Conservation (phyloP, 2,888 invertebrate genomes). For the Drosophila gaucha region DNA sequence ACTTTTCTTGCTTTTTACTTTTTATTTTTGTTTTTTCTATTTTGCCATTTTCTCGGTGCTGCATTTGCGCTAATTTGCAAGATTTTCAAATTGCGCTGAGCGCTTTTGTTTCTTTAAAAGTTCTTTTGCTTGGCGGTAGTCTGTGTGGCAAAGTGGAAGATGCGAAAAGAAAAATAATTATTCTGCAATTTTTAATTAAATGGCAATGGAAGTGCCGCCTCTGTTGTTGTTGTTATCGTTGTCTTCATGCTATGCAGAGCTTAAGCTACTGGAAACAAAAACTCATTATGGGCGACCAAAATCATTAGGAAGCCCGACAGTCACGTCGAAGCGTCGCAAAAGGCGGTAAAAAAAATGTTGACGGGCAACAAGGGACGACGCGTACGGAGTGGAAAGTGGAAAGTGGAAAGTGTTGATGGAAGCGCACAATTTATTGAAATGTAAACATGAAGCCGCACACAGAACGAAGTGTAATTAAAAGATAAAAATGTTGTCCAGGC, state of each 20-base stretch:
- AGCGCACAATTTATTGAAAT: constrained; percentile 72
- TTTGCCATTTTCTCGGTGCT: constrained; percentile 28
- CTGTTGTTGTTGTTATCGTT: constrained; percentile 33
- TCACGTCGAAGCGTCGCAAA: constrained; percentile 22
- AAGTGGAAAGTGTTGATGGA: constrained; percentile 58
- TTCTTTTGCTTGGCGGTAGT: constrained; percentile 30
- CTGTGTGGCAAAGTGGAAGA: constrained; percentile 33
- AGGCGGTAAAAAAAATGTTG: constrained; percentile 26
- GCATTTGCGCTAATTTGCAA: constrained; percentile 73
- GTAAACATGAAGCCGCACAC: constrained; percentile 66
- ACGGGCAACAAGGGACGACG: constrained; percentile 37
- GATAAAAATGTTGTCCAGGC: constrained; percentile 56
- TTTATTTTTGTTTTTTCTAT: not conserved
- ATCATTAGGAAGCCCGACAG: constrained; percentile 53
- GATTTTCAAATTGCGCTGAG: constrained; percentile 69
- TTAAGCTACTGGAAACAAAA: constrained; percentile 78
- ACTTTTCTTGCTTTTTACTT: not conserved
- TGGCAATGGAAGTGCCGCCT: constrained; percentile 72
- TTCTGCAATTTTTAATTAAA: constrained; percentile 81
- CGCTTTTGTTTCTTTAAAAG: constrained; percentile 67
- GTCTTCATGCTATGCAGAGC: constrained; percentile 53
- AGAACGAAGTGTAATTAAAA: constrained; percentile 70
- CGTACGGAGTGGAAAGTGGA: constrained; percentile 37
- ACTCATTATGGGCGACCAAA: constrained; percentile 76
- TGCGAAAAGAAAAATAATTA: constrained; percentile 75